A percentile compares a stretch with the other conserved stretches of the same genome.
phyloP scores from a whole-genome alignment of 2,797 vertebrate genomes.

The Psittacula derbiana region DNA sequence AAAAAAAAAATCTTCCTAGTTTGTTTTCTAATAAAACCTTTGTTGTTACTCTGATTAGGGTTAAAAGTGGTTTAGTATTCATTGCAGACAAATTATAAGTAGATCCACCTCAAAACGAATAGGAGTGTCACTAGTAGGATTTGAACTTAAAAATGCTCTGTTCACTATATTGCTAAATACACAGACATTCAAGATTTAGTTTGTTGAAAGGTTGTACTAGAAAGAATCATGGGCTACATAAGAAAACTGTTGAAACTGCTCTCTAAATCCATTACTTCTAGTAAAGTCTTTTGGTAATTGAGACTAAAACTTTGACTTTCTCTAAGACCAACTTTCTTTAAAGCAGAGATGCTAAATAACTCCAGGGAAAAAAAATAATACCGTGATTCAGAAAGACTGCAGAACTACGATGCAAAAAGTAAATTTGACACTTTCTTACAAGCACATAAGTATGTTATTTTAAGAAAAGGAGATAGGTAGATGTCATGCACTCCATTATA shows the following conservation, averaged over 20 bases:
- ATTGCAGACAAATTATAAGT: neutral
- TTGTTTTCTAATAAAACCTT: neutral
- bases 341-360: neutral
- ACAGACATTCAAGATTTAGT: neutral
- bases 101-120: neutral
- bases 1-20: neutral
- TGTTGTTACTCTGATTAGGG: neutral
- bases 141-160: neutral
- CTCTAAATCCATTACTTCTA: neutral
- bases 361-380: neutral
- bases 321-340: neutral
- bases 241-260: neutral
- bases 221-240: neutral
- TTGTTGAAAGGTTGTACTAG: neutral
- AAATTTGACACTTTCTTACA: neutral
- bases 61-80: neutral
- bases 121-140: neutral
- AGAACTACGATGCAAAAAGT: neutral
- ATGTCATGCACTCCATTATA: constrained; percentile 55
- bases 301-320: neutral
- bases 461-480: neutral
- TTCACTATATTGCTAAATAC: neutral
- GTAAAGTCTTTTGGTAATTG: neutral
- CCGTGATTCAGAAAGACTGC: neutral
- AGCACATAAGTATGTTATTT: neutral